Base-by-base conservation (phyloP, 1,140 invertebrate species). In the Capitella teleta region DNA sequence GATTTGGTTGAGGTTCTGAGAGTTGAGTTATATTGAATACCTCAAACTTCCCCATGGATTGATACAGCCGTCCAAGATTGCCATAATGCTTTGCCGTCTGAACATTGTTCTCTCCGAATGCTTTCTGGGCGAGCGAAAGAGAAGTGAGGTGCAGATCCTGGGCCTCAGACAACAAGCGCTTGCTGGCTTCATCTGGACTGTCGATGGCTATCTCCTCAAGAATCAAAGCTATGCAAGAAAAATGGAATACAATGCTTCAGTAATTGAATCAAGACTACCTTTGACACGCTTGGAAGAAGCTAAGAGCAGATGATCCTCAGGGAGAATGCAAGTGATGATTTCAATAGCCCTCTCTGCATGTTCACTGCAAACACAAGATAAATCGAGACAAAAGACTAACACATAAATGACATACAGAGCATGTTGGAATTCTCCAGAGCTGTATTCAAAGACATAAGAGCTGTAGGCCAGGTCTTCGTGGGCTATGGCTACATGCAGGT, bases 11-110 rank as follows among this genome's bases (percentile, higher is more conserved):
- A n/a, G n/a, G n/a, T n/a, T n/a, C n/a, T n/a, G n/a, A 32, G 30
- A 32, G 30, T 32, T 8, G n/a, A n/a, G 8, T n/a, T n/a, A 32
- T 8, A 32, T 10, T 32, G n/a, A 8, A 32, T 32, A 86, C 84
- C 70, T 82, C 70, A 70, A 80, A 91, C 63, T 81, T 80, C 60
- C 81, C 80, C 87, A 93, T 91, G 56, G 85, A 89, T 73, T 95
- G 89, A 76, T 92, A 94, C 2, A 95, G 76, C 26, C 81, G 66
- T 40, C 89, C 90, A 38, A 95, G 75, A 73, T 95, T 94, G 2
- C 89, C 89, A 72, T 92, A 94, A 68, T 93, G 87, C 65, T 93
- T 94, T 3, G 89, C 88, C 4, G 88, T 93, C 73, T 92, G 87
- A 8, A 94, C 86, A 70, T 93, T 93, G 64, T 82, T 81, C 70